Evolutionary conservation across 2,113 vertebrate genomes (phyloP).

Genomic region (Ploceus nigricollis): DNA sequence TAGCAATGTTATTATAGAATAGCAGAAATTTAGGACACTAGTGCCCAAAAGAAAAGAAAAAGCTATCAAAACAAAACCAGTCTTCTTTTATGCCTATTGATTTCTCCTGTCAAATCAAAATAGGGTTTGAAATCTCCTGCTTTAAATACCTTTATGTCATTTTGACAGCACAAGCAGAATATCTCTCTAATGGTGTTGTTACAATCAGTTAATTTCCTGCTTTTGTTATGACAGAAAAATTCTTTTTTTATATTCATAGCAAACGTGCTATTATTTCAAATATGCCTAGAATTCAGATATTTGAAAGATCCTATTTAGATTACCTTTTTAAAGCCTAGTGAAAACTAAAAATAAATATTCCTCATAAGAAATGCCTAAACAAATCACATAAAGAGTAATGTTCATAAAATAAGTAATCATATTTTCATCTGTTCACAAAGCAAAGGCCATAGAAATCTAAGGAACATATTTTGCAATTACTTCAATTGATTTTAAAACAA

Average conservation of each 20-base stretch:
- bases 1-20: neutral
- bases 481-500: neutral
- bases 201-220: neutral
- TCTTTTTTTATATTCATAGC: neutral
- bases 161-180: neutral
- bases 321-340: neutral
- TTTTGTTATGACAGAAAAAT: neutral
- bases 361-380: neutral
- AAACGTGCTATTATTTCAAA: neutral
- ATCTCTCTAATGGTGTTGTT: neutral
- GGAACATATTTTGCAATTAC: neutral
- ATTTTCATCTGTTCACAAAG: neutral
- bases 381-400: neutral
- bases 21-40: neutral
- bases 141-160: neutral
- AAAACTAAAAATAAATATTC: neutral
- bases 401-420: neutral
- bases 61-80: neutral
- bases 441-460: neutral
- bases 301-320: neutral
- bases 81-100: neutral
- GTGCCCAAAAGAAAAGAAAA: neutral
- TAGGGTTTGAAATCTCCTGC: neutral
- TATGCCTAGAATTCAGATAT: neutral
- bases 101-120: neutral